Evolutionary conservation across 2,888 invertebrate species (phyloP).

Genomic region (Pyrrhosoma nymphula): DNA sequence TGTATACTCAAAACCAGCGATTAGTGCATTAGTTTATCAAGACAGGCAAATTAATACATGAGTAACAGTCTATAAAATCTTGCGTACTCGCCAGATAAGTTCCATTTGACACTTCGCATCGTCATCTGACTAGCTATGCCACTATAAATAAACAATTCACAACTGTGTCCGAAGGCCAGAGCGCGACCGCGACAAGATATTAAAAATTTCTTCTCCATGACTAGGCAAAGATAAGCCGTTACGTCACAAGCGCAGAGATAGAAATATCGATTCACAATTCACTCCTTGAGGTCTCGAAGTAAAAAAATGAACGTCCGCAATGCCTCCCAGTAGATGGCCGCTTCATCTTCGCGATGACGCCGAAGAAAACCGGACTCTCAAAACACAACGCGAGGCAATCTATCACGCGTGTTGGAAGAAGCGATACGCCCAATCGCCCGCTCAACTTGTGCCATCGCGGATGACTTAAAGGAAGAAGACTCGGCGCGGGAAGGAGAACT

Average conservation of each 20-base stretch:
- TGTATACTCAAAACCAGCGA: too few species aligned
- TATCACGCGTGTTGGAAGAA: not conserved
- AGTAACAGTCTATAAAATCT: too few species aligned
- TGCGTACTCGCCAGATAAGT: not conserved
- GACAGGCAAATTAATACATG: too few species aligned
- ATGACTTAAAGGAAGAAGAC: not conserved
- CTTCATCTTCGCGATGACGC: not conserved
- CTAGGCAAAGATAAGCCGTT: not conserved
- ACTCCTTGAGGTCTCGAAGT: not conserved
- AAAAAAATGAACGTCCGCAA: not conserved
- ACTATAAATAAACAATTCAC: not conserved
- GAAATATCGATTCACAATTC: not conserved
- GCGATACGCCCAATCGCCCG: not conserved
- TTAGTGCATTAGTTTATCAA: too few species aligned
- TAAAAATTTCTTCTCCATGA: not conserved
- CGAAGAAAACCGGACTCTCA: not conserved
- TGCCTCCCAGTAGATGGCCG: not conserved
- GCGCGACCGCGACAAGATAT: not conserved
- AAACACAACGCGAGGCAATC: not conserved
- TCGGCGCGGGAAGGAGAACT: not conserved
- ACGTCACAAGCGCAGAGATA: not conserved
- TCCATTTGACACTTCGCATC: not conserved
- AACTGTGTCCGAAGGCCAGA: not conserved
- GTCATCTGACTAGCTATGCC: not conserved
- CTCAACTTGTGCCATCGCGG: not conserved